Evolutionary conservation across 1,140 invertebrate species (phyloP).

Genomic region (Drosophila neocordata): DNA sequence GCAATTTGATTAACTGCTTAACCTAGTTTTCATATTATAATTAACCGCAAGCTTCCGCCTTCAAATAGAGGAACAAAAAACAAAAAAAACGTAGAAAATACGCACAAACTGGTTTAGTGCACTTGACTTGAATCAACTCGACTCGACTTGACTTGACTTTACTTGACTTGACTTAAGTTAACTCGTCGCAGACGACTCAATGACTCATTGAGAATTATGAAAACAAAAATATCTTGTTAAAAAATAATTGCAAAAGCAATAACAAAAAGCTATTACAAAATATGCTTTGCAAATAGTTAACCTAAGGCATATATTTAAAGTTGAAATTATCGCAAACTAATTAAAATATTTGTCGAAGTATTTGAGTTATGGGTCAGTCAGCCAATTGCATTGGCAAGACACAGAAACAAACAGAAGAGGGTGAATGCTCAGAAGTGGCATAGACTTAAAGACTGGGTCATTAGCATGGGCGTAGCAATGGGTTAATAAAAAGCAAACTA

Average conservation of each 20-base stretch:
- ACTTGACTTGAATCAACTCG: slow-evolving; percentile 51
- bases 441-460: slow-evolving; percentile 7
- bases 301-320: slow-evolving; percentile 32
- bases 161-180: slow-evolving; percentile 66
- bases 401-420: neutral
- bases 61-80: slow-evolving; percentile 38
- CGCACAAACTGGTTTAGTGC: slow-evolving; percentile 58
- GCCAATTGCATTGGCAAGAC: slow-evolving; percentile 26
- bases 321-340: slow-evolving; percentile 35
- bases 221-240: slow-evolving; percentile 14
- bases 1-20: slow-evolving; percentile 70
- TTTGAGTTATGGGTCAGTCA: slow-evolving; percentile 43
- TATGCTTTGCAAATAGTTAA: slow-evolving; percentile 14
- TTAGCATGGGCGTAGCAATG: neutral
- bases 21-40: slow-evolving; percentile 53
- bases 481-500: too few relatives aligned
- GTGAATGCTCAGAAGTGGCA: neutral
- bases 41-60: slow-evolving; percentile 53
- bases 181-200: slow-evolving; percentile 31
- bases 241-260: slow-evolving; percentile 18
- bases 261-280: neutral
- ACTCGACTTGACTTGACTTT: slow-evolving; percentile 49
- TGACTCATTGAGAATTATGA: neutral
- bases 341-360: slow-evolving; percentile 37
- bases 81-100: slow-evolving; percentile 28